Percentiles rank a stretch among this genome's conserved stretches.
phyloP scores from a whole-genome alignment of 2,797 vertebrate species.

The Esox lucius region DNA sequence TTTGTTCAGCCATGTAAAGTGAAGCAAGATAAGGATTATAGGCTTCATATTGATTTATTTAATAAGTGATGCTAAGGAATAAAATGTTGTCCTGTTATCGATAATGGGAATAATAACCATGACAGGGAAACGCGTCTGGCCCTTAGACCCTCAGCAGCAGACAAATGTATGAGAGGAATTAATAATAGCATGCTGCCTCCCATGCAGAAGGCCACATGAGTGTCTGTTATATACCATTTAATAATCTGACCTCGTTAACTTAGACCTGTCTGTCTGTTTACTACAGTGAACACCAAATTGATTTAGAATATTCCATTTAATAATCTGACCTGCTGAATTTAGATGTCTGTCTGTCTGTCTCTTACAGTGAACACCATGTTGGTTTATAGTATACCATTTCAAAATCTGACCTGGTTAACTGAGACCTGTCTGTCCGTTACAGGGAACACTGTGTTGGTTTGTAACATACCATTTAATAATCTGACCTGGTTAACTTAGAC shows the following conservation, averaged over 20 bases:
- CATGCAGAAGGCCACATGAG: neutral
- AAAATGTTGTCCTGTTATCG: conserved; percentile 70
- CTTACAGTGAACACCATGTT: conserved; percentile 54
- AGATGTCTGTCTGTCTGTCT: neutral
- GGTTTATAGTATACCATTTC: too few relatives aligned
- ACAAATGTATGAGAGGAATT: conserved; percentile 28
- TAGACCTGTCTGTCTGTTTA: neutral
- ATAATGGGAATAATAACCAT: conserved; percentile 82
- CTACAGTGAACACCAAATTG: conserved; percentile 56
- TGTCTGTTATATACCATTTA: neutral
- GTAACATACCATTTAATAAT: too few relatives aligned
- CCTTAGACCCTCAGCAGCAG: conserved; percentile 36
- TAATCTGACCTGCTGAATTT: too few relatives aligned
- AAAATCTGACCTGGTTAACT: too few relatives aligned
- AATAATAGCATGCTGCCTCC: conserved; percentile 1
- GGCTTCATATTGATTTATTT: conserved; percentile 72
- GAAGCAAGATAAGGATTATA: conserved; percentile 58
- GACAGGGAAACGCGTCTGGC: conserved; percentile 54
- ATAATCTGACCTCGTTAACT: neutral
- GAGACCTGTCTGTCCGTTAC: neutral
- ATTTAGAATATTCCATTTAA: too few relatives aligned
- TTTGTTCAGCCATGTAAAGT: conserved; percentile 27
- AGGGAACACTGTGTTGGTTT: conserved; percentile 52
- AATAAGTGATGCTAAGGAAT: conserved; percentile 67
- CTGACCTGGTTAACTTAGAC: too few relatives aligned